Base-by-base conservation (phyloP, 2,888 invertebrate species). In the Pinctada fucata region DNA sequence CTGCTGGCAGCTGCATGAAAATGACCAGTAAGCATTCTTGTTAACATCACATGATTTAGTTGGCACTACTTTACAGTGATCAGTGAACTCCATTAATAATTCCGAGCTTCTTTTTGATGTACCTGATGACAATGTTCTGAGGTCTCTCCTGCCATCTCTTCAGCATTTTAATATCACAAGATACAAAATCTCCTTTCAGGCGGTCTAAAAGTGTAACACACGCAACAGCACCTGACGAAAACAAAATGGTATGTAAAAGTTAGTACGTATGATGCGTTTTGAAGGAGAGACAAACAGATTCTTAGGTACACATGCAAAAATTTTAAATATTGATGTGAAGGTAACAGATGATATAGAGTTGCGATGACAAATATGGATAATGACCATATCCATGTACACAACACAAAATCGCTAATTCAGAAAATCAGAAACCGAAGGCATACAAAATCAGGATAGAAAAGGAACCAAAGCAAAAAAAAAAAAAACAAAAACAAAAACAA, bases 201-300 rank as follows among this genome's bases (percentile, higher is more conserved):
- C 99, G 95, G 93, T 99, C 97, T 74, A 99, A 94, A 52, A 99
- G 93, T 0, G 98, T 95, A 74, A 98, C 99, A 92, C 99, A 99
- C 49, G 98, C 95, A 58, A 99, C 96, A n/a, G 97, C 97, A 0
- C 97, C 93, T 93, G 88, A 31, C 90, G 81, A 47, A 75, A 47
- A 52, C 51, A n/a, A 69, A 16, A 49, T 49, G 49, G 5, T n/a
- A n/a, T 74, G 10, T 45, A 6, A 31, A 1, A 31, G 1, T 1
- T 1, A 31, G 8, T 58, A 10, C 1, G 1, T 58, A 8, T 10
- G 63, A 58, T 58, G 1, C 8, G 8, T 8, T 8, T 31, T 31
- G 1, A 31, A 31, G 1, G 31, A 31, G 31, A 31, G 31, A 31
- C 31, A 1, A 31, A 16, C 45, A 58, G 13, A 3, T 1, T 3